A percentile compares a stretch with the other conserved stretches of the same genome.
Evolutionary conservation across 2,113 vertebrate species (phyloP).

Genomic region (Ivindomyrus marchei): DNA sequence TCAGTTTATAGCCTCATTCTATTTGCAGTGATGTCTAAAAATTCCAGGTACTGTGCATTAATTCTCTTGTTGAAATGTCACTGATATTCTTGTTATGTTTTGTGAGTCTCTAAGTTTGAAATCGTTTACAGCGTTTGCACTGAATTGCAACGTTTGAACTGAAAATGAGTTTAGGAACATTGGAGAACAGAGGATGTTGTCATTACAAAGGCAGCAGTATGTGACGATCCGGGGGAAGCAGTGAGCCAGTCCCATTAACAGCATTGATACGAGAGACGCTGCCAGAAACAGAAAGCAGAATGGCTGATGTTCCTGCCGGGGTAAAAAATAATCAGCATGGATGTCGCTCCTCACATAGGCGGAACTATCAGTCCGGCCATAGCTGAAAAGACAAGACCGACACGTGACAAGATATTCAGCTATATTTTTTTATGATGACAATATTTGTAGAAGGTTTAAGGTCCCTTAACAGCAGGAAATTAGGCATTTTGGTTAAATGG

Average conservation of each 20-base stretch:
- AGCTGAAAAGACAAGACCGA: conserved; percentile 48
- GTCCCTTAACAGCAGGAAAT: background rate
- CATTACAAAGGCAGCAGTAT: background rate
- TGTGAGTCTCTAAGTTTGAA: background rate
- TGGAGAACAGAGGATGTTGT: background rate
- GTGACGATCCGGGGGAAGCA: background rate
- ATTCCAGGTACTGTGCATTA: background rate
- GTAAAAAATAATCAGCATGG: background rate
- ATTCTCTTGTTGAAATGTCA: background rate
- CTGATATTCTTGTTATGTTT: background rate
- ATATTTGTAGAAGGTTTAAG: background rate
- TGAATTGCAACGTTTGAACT: background rate
- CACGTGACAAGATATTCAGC: background rate
- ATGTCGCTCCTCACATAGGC: conserved; percentile 61
- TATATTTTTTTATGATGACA: background rate
- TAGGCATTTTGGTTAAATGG: background rate
- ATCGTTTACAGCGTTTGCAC: background rate
- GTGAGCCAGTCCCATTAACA: background rate
- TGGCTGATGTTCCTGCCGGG: background rate
- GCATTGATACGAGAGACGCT: background rate
- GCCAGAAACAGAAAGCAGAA: background rate
- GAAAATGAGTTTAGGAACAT: background rate
- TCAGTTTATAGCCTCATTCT: background rate
- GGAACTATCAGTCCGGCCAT: conserved; percentile 75
- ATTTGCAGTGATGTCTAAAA: background rate